Evolutionary conservation across 2,888 invertebrate species (phyloP).

Genomic region (Eulithis testata): DNA sequence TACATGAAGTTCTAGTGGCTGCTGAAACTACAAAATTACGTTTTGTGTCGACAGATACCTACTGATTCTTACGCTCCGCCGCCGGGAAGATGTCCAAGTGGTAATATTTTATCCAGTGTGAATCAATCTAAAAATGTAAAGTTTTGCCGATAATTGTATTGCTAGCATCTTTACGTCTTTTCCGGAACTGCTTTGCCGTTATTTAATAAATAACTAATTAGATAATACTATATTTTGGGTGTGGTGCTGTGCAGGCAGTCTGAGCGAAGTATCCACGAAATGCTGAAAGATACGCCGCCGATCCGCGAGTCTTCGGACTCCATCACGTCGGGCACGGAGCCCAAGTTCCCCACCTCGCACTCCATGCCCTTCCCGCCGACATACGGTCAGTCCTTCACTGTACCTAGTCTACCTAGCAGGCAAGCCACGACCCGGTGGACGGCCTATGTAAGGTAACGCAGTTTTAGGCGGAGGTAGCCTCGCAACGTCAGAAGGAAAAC

Average conservation of each 20-base stretch:
- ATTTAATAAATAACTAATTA: not conserved
- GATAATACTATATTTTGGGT: slow-evolving; percentile 6
- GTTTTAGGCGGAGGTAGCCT: no score
- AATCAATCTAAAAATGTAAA: slow-evolving; percentile 8
- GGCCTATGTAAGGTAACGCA: no score
- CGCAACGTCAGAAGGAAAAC: no score
- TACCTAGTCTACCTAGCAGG: no score
- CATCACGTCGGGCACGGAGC: slow-evolving; percentile 90
- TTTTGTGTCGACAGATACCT: slow-evolving; percentile 7
- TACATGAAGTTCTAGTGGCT: slow-evolving; percentile 28
- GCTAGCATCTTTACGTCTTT: not conserved
- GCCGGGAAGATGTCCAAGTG: slow-evolving; percentile 75
- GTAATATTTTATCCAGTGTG: slow-evolving; percentile 51
- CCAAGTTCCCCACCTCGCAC: slow-evolving; percentile 86
- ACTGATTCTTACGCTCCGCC: slow-evolving; percentile 30
- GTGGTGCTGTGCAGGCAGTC: slow-evolving; percentile 67
- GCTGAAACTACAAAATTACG: slow-evolving; percentile 1
- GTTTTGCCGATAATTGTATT: slow-evolving; percentile 26
- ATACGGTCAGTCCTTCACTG: slow-evolving; percentile 18
- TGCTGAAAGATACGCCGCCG: slow-evolving; percentile 92
- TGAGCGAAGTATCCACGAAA: slow-evolving; percentile 92
- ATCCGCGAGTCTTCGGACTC: slow-evolving; percentile 90
- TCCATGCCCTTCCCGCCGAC: slow-evolving; percentile 82
- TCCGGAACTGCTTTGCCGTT: not conserved
- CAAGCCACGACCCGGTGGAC: no score